These are phyloP conservation scores for Neoascia interrupta DNA, from an alignment of 2,888 invertebrate species.

Conservation along the genomic window DNA sequence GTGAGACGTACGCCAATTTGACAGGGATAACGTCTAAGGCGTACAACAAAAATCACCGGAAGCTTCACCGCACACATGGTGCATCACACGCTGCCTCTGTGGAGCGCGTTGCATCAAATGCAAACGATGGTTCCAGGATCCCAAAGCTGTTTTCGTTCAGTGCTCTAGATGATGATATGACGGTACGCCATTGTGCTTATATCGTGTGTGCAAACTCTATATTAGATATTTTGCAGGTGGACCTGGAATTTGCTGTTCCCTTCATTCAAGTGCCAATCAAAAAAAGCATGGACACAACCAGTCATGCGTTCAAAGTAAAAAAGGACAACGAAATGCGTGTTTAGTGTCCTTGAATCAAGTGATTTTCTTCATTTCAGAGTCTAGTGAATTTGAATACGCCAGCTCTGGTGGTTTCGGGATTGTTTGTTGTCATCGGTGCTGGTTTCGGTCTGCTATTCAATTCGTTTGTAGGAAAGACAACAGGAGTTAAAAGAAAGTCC, in stretches of 20 bases:
- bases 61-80: background rate
- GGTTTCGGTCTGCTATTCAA: conserved; percentile 58
- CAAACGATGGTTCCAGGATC: conserved; percentile 19
- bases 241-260: conserved; percentile 83
- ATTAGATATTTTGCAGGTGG: conserved; percentile 81
- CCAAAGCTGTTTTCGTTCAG: conserved; percentile 71
- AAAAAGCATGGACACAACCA: conserved; percentile 76
- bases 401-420: conserved; percentile 81
- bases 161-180: conserved; percentile 74
- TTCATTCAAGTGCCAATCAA: conserved; percentile 82
- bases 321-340: background rate
- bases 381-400: conserved; percentile 82
- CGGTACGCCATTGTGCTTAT: conserved; percentile 53
- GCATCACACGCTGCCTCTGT: background rate
- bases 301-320: conserved; percentile 70
- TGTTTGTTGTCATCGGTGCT: conserved; percentile 81
- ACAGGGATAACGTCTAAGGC: conserved; percentile 6
- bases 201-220: background rate
- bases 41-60: background rate
- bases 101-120: background rate
- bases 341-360: background rate
- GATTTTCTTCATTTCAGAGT: conserved; percentile 68
- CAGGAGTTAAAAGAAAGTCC: conserved; percentile 34
- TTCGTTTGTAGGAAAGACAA: conserved; percentile 46
- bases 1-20: conserved; percentile 37